A percentile compares a stretch with the other conserved stretches of the same genome.
Conservation (phyloP, 2,797 vertebrate species). For the Glyptemys insculpta region DNA sequence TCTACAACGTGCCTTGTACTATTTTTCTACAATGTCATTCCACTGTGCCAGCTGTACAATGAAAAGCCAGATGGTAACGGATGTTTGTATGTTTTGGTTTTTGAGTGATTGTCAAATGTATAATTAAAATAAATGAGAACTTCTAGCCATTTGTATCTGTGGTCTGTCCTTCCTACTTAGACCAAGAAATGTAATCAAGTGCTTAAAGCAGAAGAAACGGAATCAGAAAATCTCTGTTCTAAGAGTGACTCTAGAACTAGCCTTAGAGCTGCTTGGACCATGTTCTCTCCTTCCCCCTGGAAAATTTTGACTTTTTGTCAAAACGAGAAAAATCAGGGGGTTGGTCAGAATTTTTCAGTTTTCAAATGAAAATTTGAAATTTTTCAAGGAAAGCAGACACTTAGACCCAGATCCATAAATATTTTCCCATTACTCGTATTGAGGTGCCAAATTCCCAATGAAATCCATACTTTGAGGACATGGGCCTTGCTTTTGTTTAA, state of each 20-base stretch:
- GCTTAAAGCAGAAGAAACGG: background rate
- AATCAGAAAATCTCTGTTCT: background rate
- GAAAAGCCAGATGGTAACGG: constrained; percentile 37
- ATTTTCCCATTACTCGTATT: too few relatives aligned
- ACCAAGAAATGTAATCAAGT: constrained; percentile 12
- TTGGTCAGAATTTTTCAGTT: background rate
- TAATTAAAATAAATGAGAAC: constrained; percentile 45
- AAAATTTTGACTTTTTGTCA: background rate
- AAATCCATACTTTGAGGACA: background rate
- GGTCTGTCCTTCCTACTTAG: background rate
- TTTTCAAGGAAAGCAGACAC: background rate
- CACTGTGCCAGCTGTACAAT: background rate
- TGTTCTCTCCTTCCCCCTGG: background rate
- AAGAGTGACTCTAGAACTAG: background rate
- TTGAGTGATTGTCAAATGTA: constrained; percentile 31
- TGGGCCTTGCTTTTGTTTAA: background rate
- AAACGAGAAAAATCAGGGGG: background rate
- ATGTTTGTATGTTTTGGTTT: constrained; percentile 2
- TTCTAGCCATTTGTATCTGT: constrained; percentile 10
- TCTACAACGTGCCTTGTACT: constrained; percentile 10
- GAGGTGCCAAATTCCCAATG: too few relatives aligned
- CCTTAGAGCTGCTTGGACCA: background rate
- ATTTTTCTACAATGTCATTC: background rate
- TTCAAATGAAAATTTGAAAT: background rate
- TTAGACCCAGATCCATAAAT: too few relatives aligned